phyloP scores from a whole-genome alignment of 1,140 invertebrate species.

The Danaus plexippus region DNA sequence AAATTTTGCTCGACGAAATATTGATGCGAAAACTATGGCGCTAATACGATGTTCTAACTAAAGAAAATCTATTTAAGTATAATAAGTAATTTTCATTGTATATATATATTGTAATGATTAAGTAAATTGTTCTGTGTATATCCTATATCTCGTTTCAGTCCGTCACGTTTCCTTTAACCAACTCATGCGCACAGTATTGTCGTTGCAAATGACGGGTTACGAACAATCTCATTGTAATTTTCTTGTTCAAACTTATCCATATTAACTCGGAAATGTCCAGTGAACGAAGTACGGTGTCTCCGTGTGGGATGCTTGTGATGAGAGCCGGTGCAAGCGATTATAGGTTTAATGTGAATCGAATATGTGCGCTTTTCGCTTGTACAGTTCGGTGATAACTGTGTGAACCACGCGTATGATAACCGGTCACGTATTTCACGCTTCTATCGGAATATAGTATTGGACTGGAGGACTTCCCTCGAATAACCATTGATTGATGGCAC shows the following conservation, averaged over 20 bases:
- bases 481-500: constrained; percentile 31
- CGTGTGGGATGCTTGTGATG: neutral
- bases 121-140: too few relatives aligned
- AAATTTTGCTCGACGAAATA: too few relatives aligned
- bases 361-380: constrained; percentile 2
- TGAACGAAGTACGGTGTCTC: constrained; percentile 4
- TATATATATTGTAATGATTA: too few relatives aligned
- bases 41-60: too few relatives aligned
- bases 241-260: constrained; percentile 40
- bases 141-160: too few relatives aligned
- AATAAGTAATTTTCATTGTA: too few relatives aligned
- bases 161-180: constrained; percentile 17
- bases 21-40: too few relatives aligned
- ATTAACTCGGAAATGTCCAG: constrained; percentile 22
- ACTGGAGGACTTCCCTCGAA: constrained; percentile 35
- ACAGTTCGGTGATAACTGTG: neutral
- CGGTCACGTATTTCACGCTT: constrained; percentile 43
- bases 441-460: constrained; percentile 24
- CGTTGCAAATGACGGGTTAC: constrained; percentile 23
- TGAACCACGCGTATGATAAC: neutral
- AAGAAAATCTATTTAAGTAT: too few relatives aligned
- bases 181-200: constrained; percentile 17
- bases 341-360: neutral
- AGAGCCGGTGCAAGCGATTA: neutral
- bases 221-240: constrained; percentile 39